Conservation (phyloP, 2,888 invertebrate species). For the Pegoplata infirma region DNA sequence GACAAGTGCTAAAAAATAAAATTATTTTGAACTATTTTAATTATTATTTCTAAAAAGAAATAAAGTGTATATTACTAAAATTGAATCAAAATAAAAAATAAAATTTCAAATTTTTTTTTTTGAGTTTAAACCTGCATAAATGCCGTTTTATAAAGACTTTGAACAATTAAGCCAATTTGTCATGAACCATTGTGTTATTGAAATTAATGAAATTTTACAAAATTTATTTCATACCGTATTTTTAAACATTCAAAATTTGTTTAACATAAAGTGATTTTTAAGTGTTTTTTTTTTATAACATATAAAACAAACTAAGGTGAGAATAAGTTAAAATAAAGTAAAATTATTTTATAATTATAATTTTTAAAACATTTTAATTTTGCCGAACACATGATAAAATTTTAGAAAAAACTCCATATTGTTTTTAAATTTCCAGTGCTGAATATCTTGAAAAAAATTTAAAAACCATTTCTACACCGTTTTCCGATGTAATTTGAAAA, state of each 20-base stretch:
- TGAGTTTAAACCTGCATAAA: slow-evolving; percentile 20
- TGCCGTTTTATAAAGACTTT: slow-evolving; percentile 37
- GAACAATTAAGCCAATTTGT: slow-evolving; percentile 37
- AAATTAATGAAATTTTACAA: slow-evolving; percentile 32
- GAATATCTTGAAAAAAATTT: background rate
- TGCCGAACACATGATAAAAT: background rate
- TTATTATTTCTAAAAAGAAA: slow-evolving; percentile 33
- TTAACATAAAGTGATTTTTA: slow-evolving; percentile 24
- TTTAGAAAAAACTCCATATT: slow-evolving; percentile 17
- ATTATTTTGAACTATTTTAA: background rate
- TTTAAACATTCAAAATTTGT: slow-evolving; percentile 40
- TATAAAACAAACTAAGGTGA: slow-evolving; percentile 15
- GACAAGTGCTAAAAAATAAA: background rate
- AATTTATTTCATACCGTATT: slow-evolving; percentile 32
- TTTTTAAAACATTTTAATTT: no score
- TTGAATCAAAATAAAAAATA: background rate
- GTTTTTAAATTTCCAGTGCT: slow-evolving; percentile 12
- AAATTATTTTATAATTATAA: no score
- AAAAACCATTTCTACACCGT: no score
- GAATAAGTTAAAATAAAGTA: background rate
- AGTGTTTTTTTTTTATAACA: background rate
- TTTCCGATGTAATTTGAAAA: no score
- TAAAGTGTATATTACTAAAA: background rate
- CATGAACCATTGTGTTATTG: slow-evolving; percentile 26
- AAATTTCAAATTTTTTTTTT: background rate